Conservation (phyloP, 2,797 vertebrate genomes). For the Nasua narica region DNA sequence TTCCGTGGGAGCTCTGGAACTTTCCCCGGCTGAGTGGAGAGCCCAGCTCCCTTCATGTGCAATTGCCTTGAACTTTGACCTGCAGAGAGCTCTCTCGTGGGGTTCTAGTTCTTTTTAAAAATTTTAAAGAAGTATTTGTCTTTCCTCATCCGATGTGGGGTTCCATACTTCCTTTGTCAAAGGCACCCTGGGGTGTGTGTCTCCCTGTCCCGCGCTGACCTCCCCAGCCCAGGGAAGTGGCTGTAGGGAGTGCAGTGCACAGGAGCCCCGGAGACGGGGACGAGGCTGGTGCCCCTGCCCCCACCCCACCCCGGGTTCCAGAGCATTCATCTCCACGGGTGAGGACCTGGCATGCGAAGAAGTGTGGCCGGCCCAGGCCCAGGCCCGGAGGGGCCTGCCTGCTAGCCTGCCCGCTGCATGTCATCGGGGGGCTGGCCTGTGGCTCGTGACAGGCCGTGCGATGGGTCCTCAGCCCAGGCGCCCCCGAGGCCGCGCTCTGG, state of each 20-base stretch:
- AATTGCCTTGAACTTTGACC: slow-evolving; percentile 25
- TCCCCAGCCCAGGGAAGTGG: neutral
- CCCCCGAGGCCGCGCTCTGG: accelerated
- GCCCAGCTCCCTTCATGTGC: neutral
- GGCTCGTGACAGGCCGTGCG: neutral
- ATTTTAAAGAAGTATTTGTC: neutral
- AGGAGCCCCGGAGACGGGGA: neutral
- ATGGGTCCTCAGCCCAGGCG: neutral
- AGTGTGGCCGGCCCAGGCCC: neutral
- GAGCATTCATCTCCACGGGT: neutral
- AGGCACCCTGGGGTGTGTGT: neutral
- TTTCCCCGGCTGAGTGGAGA: neutral
- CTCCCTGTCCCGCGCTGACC: neutral
- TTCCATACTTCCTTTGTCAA: neutral
- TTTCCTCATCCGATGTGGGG: neutral
- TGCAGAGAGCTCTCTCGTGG: slow-evolving; percentile 26
- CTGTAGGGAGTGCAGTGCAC: neutral
- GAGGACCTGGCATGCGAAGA: neutral
- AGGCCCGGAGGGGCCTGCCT: neutral
- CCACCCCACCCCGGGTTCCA: neutral
- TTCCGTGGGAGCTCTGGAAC: neutral
- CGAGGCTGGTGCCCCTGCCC: neutral
- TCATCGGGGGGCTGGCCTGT: accelerated
- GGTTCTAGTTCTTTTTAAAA: slow-evolving; percentile 29
- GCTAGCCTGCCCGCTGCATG: neutral